phyloP scores from a whole-genome alignment of 2,113 vertebrate species.

The Channa maculata region DNA sequence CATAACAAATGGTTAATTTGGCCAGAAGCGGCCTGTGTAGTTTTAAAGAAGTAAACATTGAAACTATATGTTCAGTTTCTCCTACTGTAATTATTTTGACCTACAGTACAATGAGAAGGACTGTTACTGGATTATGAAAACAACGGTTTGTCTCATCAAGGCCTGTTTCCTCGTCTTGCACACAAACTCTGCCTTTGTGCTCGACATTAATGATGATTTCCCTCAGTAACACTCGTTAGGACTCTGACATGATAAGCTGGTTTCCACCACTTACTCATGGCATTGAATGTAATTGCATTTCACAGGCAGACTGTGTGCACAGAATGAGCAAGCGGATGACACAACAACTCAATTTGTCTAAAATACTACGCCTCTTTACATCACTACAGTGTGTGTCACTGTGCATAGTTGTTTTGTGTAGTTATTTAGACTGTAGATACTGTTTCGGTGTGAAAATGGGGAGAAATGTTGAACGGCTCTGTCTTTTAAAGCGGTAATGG shows the following conservation, averaged over 20 bases:
- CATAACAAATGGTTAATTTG: no score
- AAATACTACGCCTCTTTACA: conserved; percentile 38
- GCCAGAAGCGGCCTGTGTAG: no score
- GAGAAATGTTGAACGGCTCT: neutral
- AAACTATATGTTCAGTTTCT: neutral
- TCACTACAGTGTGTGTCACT: neutral
- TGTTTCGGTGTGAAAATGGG: neutral
- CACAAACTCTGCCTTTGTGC: conserved; percentile 53
- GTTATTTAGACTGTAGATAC: neutral
- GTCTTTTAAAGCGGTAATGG: neutral
- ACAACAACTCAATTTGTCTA: conserved; percentile 59
- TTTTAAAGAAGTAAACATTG: no score
- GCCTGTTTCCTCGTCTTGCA: conserved; percentile 16
- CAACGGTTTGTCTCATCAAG: conserved; percentile 3
- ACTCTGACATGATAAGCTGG: conserved; percentile 71
- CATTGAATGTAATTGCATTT: conserved; percentile 74
- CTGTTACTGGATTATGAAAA: conserved; percentile 2
- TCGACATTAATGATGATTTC: conserved; percentile 70
- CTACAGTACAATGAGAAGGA: neutral
- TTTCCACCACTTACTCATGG: conserved; percentile 72
- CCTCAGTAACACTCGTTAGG: conserved; percentile 71
- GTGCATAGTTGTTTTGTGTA: neutral
- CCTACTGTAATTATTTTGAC: neutral
- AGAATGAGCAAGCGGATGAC: conserved; percentile 39
- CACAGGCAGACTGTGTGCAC: conserved; percentile 47